phyloP scores from a whole-genome alignment of 2,113 vertebrate genomes.

The Misgurnus mizolepis region DNA sequence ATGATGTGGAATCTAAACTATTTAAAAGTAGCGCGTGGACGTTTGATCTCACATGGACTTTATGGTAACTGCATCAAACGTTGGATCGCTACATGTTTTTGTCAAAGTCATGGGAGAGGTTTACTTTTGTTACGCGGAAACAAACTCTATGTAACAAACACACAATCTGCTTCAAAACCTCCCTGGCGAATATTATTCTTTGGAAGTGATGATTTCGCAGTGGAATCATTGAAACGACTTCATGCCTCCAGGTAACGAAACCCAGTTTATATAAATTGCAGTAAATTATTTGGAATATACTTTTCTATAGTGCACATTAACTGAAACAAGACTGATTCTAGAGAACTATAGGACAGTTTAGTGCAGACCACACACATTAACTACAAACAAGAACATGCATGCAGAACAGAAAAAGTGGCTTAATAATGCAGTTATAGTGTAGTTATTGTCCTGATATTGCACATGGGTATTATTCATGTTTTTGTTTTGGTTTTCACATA shows the following conservation, averaged over 20 bases:
- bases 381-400: too few relatives aligned
- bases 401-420: too few relatives aligned
- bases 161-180: constrained; percentile 59
- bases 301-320: too few relatives aligned
- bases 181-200: constrained; percentile 90
- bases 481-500: constrained; percentile 50
- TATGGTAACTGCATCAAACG: background rate
- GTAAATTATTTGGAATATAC: too few relatives aligned
- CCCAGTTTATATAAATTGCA: background rate
- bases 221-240: constrained; percentile 78
- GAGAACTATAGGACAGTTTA: too few relatives aligned
- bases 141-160: background rate
- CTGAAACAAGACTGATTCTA: too few relatives aligned
- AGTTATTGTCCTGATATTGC: background rate
- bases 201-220: constrained; percentile 86
- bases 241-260: constrained; percentile 75
- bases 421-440: background rate
- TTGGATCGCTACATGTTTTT: background rate
- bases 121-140: background rate
- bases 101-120: background rate
- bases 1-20: constrained; percentile 32
- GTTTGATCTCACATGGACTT: background rate
- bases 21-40: constrained; percentile 3
- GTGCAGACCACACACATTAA: too few relatives aligned
- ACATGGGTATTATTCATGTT: background rate